Conservation (phyloP, 35 echinoderm and acorn worm species). For the Stichopus chloronotus region DNA sequence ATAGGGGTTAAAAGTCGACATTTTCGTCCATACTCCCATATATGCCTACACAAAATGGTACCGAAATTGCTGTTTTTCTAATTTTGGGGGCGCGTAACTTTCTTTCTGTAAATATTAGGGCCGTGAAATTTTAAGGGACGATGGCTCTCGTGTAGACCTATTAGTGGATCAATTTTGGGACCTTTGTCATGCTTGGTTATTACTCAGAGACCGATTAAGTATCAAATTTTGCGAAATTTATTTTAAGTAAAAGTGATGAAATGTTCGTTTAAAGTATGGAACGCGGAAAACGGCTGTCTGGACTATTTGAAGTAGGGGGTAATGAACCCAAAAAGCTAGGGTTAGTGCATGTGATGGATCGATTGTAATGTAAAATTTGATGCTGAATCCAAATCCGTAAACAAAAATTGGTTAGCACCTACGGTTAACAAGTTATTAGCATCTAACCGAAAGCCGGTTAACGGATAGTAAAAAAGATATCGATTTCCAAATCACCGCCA, state of each 20-base stretch:
- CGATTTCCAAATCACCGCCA: too few species aligned
- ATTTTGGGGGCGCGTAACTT: background rate
- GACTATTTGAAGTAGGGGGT: background rate
- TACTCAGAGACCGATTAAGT: background rate
- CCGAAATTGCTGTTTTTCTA: background rate
- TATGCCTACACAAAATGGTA: slow-evolving; percentile 23
- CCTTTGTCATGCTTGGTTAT: background rate
- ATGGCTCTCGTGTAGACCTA: background rate
- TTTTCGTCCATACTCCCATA: background rate
- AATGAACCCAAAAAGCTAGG: background rate
- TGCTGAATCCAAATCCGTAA: too few species aligned
- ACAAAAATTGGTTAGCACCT: too few species aligned
- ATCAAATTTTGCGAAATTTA: background rate
- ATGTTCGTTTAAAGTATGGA: background rate
- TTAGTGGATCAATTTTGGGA: background rate
- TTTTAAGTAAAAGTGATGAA: background rate
- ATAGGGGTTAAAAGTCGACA: background rate
- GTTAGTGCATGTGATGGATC: background rate
- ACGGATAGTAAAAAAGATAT: background rate
- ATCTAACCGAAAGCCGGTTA: too few species aligned
- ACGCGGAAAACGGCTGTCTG: background rate
- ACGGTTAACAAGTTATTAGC: too few species aligned
- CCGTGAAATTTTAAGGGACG: background rate
- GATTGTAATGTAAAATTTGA: too few species aligned
- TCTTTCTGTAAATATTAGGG: background rate